Base-by-base conservation (phyloP, 2,888 invertebrate genomes). In the Halictus quadricinctus region DNA sequence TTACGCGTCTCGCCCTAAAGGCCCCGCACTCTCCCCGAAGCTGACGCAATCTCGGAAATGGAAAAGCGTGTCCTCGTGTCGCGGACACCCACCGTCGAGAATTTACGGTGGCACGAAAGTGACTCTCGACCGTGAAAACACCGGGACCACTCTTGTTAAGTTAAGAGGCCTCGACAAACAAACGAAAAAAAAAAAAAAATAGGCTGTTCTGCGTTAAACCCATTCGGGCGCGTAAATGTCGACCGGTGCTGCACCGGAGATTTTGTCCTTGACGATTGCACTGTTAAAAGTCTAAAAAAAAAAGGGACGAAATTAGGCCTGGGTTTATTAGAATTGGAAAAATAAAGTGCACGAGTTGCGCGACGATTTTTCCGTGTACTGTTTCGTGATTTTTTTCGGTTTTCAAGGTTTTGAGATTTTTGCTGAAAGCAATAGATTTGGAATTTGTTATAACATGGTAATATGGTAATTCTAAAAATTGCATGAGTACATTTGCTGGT, bases 71-170 rank as follows among this genome's bases (percentile, higher is more conserved):
- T 43, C 13, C 50, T 73, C 72, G 79, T 29, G 79, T 75, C 75
- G 41, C 66, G 43, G 69, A 69, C 76, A 76, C 54, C 76, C 69
- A 15, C 43, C 54, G 72, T 48, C 54, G 36, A 25, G 70, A 77
- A 81, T 81, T 81, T 48, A 72, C 77, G 72, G 60, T 36, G 70
- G 15, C 46, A 58, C 48, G 41, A 41, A 72, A 77, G 77, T 48
- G 60, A 21, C 78, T 29, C 78, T 81, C 81, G 81, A 72, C 72
- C 81, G 78, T 77, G 72, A 81, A 81, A 81, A 77, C 72, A 25
- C 36, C 60, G 60, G 54, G 29, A 64, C 64, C 60, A 41, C 46
- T 36, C 21, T 6, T 2, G 25, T 7, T n/a, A 43, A 21, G 13
- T 15, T 36, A 13, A 48, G 36, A 36, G 66, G 36, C 18, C 60